Evolutionary conservation across 2,113 vertebrate genomes (phyloP).

Genomic region (Myanophis thanlyinensis): DNA sequence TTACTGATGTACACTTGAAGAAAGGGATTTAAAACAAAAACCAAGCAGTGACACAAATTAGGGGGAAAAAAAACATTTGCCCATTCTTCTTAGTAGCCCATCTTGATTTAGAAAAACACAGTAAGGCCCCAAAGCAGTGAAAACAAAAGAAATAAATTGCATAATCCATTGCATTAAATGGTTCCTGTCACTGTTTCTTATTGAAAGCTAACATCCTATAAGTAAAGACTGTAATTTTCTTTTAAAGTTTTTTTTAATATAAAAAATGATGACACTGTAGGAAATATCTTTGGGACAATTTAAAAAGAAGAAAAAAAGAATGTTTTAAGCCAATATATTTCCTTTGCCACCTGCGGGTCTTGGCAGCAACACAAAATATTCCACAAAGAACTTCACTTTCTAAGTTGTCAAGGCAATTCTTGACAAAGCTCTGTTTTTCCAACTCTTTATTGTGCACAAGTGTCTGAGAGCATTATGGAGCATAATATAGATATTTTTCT

Average conservation of each 20-base stretch:
- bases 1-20: neutral
- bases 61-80: neutral
- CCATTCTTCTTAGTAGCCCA: neutral
- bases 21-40: neutral
- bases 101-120: neutral
- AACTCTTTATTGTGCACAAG: neutral
- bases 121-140: neutral
- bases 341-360: neutral
- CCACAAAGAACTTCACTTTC: accelerated
- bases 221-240: neutral
- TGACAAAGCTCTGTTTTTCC: conserved; percentile 32
- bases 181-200: neutral
- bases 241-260: neutral
- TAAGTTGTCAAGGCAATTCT: conserved; percentile 22
- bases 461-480: conserved; percentile 7
- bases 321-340: neutral
- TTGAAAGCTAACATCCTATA: neutral
- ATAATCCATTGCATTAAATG: neutral
- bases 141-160: neutral
- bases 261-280: neutral
- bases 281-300: neutral
- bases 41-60: neutral
- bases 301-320: neutral
- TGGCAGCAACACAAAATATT: neutral
- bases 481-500: neutral